These are phyloP conservation scores for Pogonocherus hispidulus DNA, from an alignment of 2,888 invertebrate genomes.

Conservation along the genomic window DNA sequence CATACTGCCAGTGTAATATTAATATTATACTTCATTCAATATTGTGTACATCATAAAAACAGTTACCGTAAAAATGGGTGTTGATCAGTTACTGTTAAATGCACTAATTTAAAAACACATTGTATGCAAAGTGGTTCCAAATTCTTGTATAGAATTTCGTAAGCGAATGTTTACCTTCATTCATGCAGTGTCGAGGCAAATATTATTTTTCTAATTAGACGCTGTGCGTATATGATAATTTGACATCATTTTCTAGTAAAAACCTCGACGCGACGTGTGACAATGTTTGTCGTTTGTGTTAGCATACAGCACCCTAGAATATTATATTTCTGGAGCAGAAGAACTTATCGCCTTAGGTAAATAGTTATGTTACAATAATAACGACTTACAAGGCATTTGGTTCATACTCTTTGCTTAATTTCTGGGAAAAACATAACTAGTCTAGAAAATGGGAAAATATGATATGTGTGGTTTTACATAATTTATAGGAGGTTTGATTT, in stretches of 20 bases:
- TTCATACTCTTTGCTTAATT: too few species aligned
- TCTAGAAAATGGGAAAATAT: too few species aligned
- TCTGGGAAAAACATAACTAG: too few species aligned
- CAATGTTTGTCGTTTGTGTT: conserved; percentile 3
- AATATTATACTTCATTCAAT: too few species aligned
- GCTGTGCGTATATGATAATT: conserved; percentile 8
- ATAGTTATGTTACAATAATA: too few species aligned
- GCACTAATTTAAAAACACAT: background rate
- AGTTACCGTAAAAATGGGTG: too few species aligned
- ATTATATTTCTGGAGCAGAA: background rate
- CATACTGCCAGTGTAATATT: too few species aligned
- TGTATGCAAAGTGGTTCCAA: background rate
- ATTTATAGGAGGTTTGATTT: too few species aligned
- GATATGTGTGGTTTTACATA: too few species aligned
- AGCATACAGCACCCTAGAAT: background rate
- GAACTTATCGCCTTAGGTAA: too few species aligned
- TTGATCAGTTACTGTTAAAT: background rate
- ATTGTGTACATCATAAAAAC: too few species aligned
- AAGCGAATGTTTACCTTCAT: background rate
- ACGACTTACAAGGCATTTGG: too few species aligned
- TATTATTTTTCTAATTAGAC: background rate
- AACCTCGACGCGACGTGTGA: background rate
- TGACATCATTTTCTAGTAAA: background rate
- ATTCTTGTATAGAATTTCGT: background rate
- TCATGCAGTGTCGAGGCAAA: background rate